A percentile compares a stretch with the other conserved stretches of the same genome.
phyloP scores from a whole-genome alignment of 2,113 vertebrate genomes.

The Camelus bactrianus region DNA sequence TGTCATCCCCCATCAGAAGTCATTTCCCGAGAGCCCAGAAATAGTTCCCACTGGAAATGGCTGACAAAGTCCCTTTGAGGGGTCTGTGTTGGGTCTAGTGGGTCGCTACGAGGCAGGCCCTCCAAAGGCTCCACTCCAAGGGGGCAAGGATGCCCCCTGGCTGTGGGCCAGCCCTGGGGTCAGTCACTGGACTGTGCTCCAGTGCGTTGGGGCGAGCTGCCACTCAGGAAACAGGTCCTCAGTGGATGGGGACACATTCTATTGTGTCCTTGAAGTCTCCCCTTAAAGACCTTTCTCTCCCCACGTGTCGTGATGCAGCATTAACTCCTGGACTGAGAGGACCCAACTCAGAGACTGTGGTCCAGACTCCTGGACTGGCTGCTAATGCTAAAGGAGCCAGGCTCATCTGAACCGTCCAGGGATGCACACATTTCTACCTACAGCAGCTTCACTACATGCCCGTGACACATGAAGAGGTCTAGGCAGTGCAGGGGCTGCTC shows the following conservation, averaged over 20 bases:
- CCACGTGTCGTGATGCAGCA: background rate
- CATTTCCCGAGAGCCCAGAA: background rate
- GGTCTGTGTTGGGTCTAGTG: background rate
- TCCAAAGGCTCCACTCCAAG: background rate
- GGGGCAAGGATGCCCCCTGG: background rate
- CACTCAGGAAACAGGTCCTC: background rate
- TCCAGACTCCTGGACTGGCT: background rate
- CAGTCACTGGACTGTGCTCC: background rate
- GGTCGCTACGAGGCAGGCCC: too few species aligned
- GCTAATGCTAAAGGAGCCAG: background rate
- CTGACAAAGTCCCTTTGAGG: background rate
- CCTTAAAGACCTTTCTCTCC: background rate
- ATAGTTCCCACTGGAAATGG: background rate
- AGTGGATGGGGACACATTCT: background rate
- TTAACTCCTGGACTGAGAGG: background rate
- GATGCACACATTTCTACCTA: background rate
- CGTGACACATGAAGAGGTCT: background rate
- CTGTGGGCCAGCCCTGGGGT: background rate
- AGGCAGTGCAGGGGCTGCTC: accelerated
- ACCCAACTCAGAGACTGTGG: background rate
- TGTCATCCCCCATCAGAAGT: background rate
- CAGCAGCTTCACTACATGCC: background rate
- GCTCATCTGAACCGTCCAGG: background rate
- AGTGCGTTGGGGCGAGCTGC: background rate
- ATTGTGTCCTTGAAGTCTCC: background rate